These are phyloP conservation scores for Poecilia picta DNA, from an alignment of 2,797 vertebrate genomes.

Conservation along the genomic window DNA sequence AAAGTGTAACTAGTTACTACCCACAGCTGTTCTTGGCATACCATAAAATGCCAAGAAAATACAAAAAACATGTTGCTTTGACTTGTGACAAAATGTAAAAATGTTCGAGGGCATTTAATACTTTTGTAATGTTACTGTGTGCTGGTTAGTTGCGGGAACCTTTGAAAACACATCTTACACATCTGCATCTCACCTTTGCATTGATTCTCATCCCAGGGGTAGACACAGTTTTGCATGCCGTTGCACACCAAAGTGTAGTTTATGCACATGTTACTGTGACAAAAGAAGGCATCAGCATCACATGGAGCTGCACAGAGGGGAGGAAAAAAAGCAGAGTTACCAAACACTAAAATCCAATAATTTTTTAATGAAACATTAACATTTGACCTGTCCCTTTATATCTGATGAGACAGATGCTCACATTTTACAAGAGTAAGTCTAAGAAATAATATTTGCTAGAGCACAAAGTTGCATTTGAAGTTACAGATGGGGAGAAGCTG, in stretches of 20 bases:
- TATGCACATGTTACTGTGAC: constrained; percentile 99
- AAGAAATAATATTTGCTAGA: constrained; percentile 11
- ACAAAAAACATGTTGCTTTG: no score
- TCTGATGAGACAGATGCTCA: not conserved
- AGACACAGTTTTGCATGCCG: constrained; percentile 97
- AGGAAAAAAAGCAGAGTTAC: constrained; percentile 11
- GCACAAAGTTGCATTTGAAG: constrained; percentile 31
- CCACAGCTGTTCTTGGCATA: no score
- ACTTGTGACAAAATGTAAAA: not conserved
- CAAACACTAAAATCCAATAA: not conserved
- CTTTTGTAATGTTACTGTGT: not conserved
- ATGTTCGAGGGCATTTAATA: not conserved
- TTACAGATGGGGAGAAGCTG: constrained; percentile 35
- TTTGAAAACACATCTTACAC: not conserved
- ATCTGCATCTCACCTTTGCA: constrained; percentile 90
- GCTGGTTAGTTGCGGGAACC: not conserved
- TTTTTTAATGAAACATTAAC: not conserved
- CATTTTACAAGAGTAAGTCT: constrained; percentile 12
- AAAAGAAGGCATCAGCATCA: constrained; percentile 95
- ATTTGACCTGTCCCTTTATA: not conserved
- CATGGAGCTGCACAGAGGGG: constrained; percentile 88
- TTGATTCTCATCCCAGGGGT: constrained; percentile 99
- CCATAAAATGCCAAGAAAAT: no score
- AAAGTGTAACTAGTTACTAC: not conserved
- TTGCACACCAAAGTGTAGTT: constrained; percentile 98